Base-by-base conservation (phyloP, 1,140 invertebrate species). In the Luehdorfia chinensis region DNA sequence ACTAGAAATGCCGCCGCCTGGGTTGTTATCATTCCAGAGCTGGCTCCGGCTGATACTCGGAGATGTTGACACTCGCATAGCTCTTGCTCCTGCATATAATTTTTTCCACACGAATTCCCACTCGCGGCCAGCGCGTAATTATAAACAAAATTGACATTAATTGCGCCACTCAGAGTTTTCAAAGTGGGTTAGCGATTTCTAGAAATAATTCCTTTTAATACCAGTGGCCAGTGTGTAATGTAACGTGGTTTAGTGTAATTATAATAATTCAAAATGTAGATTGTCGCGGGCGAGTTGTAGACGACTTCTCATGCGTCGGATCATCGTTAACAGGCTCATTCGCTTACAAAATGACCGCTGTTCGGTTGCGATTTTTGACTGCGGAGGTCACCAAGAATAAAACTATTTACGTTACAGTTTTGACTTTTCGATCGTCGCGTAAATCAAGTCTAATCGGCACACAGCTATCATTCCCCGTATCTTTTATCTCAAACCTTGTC, bases 131-230 rank as follows among this genome's bases (percentile, higher is more conserved):
- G 43, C 18, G 41, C 58, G 66, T 67, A 80, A 84, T 81, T 77
- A 81, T 80, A 83, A 77, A 79, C 71, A 79, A 79, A 79, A 83
- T 80, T 83, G 75, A 77, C 78, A 81, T 66, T 78, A 85, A 83
- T 85, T 85, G 53, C 63, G 34, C 34, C 54, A 41, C 36, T n/a
- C n/a, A 37, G 36, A 59, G 58, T 58, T n/a, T 64, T 64, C 47
- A 80, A n/a, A 73, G 67, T 83, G 66, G 68, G 69, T 74, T 79
- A 75, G 75, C 54, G 64, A 73, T 80, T 78, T 81, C 76, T 84
- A 80, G 77, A 73, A 75, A 71, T 72, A 70, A 76, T 67, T 69
- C 59, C 55, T 61, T 69, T 70, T 50, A 55, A 53, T 46, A 18
- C n/a, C 34, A 34, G 47, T 49, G 45, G 34, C 44, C 43, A 56